A percentile compares a stretch with the other conserved stretches of the same genome.
These are phyloP conservation scores for Allolobophora icterica DNA, from an alignment of 2,888 invertebrate species.

Conservation along the genomic window DNA sequence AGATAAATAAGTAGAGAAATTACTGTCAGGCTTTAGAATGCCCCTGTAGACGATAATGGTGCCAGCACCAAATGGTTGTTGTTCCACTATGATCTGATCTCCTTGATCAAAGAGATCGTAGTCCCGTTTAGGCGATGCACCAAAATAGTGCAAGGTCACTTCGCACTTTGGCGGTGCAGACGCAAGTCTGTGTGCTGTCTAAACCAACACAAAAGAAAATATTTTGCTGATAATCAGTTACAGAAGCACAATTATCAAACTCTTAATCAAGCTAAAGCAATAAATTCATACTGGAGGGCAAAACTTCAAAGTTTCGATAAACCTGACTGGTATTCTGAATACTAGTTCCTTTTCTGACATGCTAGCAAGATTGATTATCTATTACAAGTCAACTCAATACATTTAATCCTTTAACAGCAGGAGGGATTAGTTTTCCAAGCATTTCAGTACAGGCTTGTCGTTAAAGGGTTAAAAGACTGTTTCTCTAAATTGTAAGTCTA, in stretches of 20 bases:
- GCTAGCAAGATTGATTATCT: too few relatives aligned
- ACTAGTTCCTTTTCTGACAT: neutral
- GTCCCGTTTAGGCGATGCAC: conserved; percentile 57
- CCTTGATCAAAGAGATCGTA: conserved; percentile 53
- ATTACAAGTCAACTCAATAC: too few relatives aligned
- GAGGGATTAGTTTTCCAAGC: too few relatives aligned
- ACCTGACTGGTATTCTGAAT: neutral
- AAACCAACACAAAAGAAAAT: neutral
- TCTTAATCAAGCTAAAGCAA: neutral
- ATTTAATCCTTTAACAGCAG: too few relatives aligned
- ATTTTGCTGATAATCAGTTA: neutral
- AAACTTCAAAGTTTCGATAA: neutral
- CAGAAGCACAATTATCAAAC: neutral
- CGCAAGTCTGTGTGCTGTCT: too few relatives aligned
- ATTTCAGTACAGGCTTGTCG: too few relatives aligned
- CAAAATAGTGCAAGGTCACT: conserved; percentile 62
- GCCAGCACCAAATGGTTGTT: conserved; percentile 65
- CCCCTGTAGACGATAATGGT: conserved; percentile 63
- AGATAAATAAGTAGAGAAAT: conserved; percentile 36
- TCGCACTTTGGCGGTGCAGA: conserved; percentile 53
- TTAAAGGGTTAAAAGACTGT: too few relatives aligned
- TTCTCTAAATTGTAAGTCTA: too few relatives aligned
- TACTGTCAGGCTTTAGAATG: conserved; percentile 52
- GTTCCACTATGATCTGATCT: conserved; percentile 61
- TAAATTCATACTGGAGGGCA: neutral